Base-by-base conservation (phyloP, 2,113 vertebrate species). In the Notothenia coriiceps region DNA sequence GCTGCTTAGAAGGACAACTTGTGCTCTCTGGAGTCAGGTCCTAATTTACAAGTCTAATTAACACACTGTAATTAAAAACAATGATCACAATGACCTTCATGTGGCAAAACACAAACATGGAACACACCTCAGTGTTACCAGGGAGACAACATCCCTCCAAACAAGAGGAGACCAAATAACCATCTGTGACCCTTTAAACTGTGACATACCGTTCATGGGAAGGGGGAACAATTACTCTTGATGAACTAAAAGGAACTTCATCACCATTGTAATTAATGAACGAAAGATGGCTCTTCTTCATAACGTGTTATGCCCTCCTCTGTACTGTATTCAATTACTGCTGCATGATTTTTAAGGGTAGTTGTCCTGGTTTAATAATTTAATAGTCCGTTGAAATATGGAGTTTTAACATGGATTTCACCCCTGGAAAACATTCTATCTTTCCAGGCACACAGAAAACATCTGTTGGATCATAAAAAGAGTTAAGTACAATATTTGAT, bases 351-450 rank as follows among this genome's bases (percentile, higher is more conserved):
- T 64, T 43, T 47, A 6, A 73, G 12, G 17, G 5, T 29, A 29
- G 29, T 29, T 29, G 29, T 29, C 29, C 29, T 29, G 29, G 3
- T 74, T 69, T 7, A 56, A 68, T 56, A 4, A 65, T 47, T 22
- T 35, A 4, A 11, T 15, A 52, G 29, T 18, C 79, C 8, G 29
- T 59, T 60, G n/a, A 61, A 49, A 61, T 12, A 20, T 15, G 11
- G 15, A 20, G 67, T 61, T 70, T 25, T 46, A 29, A 46, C 35
- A 52, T 15, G 3, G n/a, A 10, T 35, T 74, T 63, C 17, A 15
- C 63, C 62, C 12, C 15, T 1, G 49, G 80, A 25, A 20, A 77
- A 71, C 14, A 44, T 46, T 13, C 55, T 12, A 61, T 77, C 61
- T 35, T 54, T 46, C 3, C 52, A 33, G 10, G 40, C 35, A 66